Percentiles rank a stretch among this genome's conserved stretches.
phyloP scores from a whole-genome alignment of 2,113 vertebrate species.

The Burhinus oedicnemus region DNA sequence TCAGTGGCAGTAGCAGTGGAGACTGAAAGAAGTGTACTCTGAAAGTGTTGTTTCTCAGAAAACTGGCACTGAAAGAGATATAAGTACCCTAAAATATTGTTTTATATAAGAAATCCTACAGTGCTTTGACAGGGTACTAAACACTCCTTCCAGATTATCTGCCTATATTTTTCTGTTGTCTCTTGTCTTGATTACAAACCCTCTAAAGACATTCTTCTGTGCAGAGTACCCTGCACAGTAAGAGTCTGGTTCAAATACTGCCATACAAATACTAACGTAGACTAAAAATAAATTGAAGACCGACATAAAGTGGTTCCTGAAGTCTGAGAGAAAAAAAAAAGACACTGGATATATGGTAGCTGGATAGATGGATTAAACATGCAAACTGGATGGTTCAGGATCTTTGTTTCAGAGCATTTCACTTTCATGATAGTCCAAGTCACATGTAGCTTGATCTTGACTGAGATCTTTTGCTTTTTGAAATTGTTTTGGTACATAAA shows the following conservation, averaged over 20 bases:
- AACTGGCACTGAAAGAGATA: background rate
- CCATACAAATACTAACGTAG: background rate
- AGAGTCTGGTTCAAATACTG: background rate
- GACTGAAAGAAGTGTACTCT: background rate
- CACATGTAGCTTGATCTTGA: background rate
- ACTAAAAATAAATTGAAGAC: background rate
- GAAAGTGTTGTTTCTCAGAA: background rate
- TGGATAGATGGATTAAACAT: background rate
- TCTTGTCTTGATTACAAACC: background rate
- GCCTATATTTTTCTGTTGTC: background rate
- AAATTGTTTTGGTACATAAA: background rate
- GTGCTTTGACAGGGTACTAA: background rate
- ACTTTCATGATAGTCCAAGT: background rate
- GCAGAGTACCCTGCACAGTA: background rate
- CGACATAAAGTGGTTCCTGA: background rate
- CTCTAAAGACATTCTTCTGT: background rate
- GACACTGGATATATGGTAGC: background rate
- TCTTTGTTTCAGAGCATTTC: background rate
- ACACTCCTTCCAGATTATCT: background rate
- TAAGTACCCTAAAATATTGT: background rate
- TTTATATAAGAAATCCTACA: background rate
- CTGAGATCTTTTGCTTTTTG: background rate
- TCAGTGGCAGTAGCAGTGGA: background rate
- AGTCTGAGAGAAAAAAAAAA: background rate
- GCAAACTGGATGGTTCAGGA: background rate